These are phyloP conservation scores for Hycleus phaleratus DNA, from an alignment of 1,140 invertebrate species.

Conservation along the genomic window DNA sequence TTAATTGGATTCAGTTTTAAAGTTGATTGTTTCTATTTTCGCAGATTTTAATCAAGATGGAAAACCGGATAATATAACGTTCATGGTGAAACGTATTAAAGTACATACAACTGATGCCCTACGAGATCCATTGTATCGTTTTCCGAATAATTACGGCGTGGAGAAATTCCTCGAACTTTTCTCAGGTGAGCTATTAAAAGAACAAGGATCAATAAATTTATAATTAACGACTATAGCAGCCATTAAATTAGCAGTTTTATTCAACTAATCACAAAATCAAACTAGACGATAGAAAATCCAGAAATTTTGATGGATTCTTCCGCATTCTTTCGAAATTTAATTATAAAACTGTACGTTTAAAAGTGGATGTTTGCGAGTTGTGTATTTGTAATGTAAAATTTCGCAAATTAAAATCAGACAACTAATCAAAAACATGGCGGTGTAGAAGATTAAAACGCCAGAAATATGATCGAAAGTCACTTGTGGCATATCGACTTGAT, in stretches of 20 bases:
- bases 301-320: neutral
- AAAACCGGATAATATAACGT: slow-evolving; percentile 84
- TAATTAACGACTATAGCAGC: too few relatives aligned
- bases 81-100: slow-evolving; percentile 95
- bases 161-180: slow-evolving; percentile 91
- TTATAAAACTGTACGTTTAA: neutral
- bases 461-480: slow-evolving; percentile 30
- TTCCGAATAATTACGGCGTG: slow-evolving; percentile 87
- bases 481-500: slow-evolving; percentile 14
- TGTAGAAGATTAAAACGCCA: slow-evolving; percentile 28
- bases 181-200: slow-evolving; percentile 58
- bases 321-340: too few relatives aligned
- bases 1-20: neutral
- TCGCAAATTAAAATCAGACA: slow-evolving; percentile 27
- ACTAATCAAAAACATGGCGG: slow-evolving; percentile 17
- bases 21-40: slow-evolving; percentile 35
- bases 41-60: slow-evolving; percentile 91
- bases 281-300: too few relatives aligned
- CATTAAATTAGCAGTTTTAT: too few relatives aligned
- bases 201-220: too few relatives aligned
- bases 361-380: neutral
- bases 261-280: too few relatives aligned
- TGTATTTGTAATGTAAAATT: slow-evolving; percentile 5
- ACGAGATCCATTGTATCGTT: slow-evolving; percentile 77
- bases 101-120: slow-evolving; percentile 79